Conservation (phyloP, 2,888 invertebrate genomes). For the Heliothis peltigera region DNA sequence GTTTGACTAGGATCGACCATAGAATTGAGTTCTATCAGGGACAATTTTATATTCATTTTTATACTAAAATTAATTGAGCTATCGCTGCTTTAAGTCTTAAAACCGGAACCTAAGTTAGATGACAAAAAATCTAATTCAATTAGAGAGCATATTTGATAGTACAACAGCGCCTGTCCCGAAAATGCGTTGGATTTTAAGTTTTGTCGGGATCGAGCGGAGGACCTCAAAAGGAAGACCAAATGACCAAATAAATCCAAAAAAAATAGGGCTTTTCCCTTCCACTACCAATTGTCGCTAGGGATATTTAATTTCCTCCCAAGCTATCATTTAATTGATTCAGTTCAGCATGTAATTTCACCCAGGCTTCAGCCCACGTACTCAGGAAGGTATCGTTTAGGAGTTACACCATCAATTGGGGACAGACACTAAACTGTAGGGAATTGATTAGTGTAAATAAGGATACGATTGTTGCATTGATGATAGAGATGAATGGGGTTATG, state of each 20-base stretch:
- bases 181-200: no score
- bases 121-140: no score
- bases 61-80: no score
- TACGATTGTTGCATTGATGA: constrained; percentile 34
- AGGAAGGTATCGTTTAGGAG: constrained; percentile 72
- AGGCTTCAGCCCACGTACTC: constrained; percentile 67
- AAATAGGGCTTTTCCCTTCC: constrained; percentile 11
- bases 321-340: constrained; percentile 64
- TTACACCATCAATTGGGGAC: constrained; percentile 69
- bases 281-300: constrained; percentile 42
- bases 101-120: no score
- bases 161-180: no score
- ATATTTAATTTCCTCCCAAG: constrained; percentile 63
- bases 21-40: neutral
- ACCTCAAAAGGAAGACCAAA: no score
- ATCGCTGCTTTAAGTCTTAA: no score
- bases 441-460: constrained; percentile 55
- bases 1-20: neutral
- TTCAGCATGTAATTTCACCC: constrained; percentile 61
- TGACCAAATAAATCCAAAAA: no score
- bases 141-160: no score
- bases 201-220: no score
- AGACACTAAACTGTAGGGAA: constrained; percentile 58
- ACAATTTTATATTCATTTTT: neutral
- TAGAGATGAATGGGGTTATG: neutral